Evolutionary conservation across 2,113 vertebrate genomes (phyloP).

Genomic region (Setophaga petechia): DNA sequence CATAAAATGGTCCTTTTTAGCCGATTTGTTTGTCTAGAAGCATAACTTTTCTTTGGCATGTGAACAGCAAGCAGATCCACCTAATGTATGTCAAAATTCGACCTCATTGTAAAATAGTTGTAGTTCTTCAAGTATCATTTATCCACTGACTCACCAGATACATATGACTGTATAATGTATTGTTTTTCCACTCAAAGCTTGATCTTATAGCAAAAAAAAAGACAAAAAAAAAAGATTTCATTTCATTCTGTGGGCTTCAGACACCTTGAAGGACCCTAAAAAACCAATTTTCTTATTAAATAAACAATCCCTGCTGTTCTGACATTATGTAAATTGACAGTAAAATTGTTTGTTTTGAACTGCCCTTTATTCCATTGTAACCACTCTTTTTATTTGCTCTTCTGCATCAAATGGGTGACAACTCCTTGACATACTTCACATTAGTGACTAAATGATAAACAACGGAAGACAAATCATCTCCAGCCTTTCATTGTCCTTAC

Average conservation of each 20-base stretch:
- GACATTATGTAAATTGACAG: background rate
- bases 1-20: background rate
- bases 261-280: background rate
- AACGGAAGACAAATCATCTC: background rate
- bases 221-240: background rate
- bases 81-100: background rate
- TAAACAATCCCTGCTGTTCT: background rate
- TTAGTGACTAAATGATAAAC: slow-evolving; percentile 27
- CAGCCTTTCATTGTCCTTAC: background rate
- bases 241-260: background rate
- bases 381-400: background rate
- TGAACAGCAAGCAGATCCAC: background rate
- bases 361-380: background rate
- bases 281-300: background rate
- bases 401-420: background rate
- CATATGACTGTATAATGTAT: rapidly evolving
- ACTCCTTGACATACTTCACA: background rate
- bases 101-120: background rate
- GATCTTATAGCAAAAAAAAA: background rate
- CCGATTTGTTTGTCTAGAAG: background rate
- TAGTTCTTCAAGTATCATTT: background rate
- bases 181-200: background rate
- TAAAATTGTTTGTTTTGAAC: background rate
- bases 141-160: background rate
- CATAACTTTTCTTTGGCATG: background rate